Base-by-base conservation (phyloP, 2,113 vertebrate genomes). In the Phyllostomus hastatus region DNA sequence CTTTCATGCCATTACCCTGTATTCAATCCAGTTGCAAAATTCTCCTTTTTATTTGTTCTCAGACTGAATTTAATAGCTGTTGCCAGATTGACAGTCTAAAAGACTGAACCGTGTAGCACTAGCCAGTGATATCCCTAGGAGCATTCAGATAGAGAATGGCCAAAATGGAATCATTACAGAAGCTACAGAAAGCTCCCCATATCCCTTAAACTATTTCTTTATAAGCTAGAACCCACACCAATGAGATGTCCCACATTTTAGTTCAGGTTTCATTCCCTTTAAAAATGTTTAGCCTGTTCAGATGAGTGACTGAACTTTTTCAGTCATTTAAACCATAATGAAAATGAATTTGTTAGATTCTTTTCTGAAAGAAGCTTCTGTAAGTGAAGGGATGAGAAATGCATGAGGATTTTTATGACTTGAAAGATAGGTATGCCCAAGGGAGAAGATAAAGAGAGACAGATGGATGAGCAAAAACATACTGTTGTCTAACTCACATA, bases 1-100 rank as follows among this genome's bases (percentile, higher is more conserved):
- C 73, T 89, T 96, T 96, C 89, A 93, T 61, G 41, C 64, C 69
- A 97, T 97, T 97, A 96, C 91, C 81, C 54, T 97, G 94, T 89
- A 94, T 96, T 93, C 88, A 87, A 87, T 93, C 38, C 88, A 91
- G 84, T 88, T 91, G 82, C 26, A 93, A 97, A 97, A 95, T 86
- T 66, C 31, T 94, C 50, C 52, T 82, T 97, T 96, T 90, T 89
- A 75, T 97, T 95, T 97, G 54, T 26, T 94, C 82, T 97, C 61
- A 91, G 26, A 35, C 28, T 88, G 73, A 86, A 93, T 91, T 85
- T 92, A 95, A 89, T 80, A 59, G 67, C n/a, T 88, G 50, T 88
- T 95, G 78, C 92, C 94, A 97, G 88, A 96, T 3, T 91, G 85
- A 94, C 82, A 94, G 78, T 82, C 79, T 86, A 35, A 83, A 91